phyloP scores from a whole-genome alignment of 2,797 vertebrate species.

The Australoheros facetus region DNA sequence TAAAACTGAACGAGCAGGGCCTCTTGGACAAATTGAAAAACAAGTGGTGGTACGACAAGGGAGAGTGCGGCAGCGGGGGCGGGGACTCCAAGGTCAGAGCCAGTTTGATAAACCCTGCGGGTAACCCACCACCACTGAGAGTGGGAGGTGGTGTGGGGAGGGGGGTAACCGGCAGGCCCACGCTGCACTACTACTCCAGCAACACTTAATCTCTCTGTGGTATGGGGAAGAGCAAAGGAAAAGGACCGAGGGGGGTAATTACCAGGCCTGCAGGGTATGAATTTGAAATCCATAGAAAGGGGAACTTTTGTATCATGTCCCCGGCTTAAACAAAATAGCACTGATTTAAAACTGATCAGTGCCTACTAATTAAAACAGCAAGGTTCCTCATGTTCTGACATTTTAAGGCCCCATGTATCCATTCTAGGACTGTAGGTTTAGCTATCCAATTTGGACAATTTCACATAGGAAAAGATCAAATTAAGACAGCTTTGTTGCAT shows the following conservation, averaged over 20 bases:
- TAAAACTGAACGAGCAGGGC: slow-evolving; percentile 99
- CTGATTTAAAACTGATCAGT: slow-evolving; percentile 9
- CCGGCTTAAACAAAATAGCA: not conserved
- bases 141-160: slow-evolving; percentile 44
- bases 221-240: slow-evolving; percentile 19
- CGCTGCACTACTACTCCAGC: slow-evolving; percentile 68
- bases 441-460: slow-evolving; percentile 10
- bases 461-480: not conserved
- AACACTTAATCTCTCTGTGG: slow-evolving; percentile 36
- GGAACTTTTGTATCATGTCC: not conserved
- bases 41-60: slow-evolving; percentile 99
- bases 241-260: not conserved
- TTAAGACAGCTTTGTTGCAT: slow-evolving; percentile 30
- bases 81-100: slow-evolving; percentile 99
- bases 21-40: slow-evolving; percentile 99
- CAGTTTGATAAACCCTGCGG: slow-evolving; percentile 94
- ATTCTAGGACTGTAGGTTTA: not conserved
- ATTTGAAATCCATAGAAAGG: slow-evolving; percentile 23
- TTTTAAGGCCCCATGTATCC: not conserved
- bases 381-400: not conserved
- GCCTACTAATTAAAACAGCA: slow-evolving; percentile 22
- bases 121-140: slow-evolving; percentile 80
- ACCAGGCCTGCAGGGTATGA: slow-evolving; percentile 3
- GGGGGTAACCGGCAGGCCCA: slow-evolving; percentile 91
- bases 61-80: slow-evolving; percentile 99